Evolutionary conservation across 2,797 vertebrate species (phyloP).

Genomic region (Coregonus ussuriensis): DNA sequence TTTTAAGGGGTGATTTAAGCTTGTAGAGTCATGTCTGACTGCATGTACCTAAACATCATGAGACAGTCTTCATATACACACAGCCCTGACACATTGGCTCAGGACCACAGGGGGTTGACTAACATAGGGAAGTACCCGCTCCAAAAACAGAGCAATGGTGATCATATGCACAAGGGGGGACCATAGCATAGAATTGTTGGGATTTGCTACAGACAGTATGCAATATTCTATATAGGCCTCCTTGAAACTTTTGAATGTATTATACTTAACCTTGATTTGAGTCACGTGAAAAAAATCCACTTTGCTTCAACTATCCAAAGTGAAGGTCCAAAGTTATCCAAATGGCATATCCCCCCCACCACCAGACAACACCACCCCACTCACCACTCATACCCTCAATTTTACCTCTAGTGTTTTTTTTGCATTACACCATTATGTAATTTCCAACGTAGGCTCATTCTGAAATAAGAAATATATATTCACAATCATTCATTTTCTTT

Average conservation of each 20-base stretch:
- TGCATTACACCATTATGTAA: not conserved
- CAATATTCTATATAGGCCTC: not conserved
- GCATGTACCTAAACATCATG: conserved; percentile 57
- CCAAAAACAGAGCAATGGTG: conserved; percentile 6
- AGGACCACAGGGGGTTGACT: conserved; percentile 55
- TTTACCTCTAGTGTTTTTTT: not conserved
- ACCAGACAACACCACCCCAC: not conserved
- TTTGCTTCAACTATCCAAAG: not conserved
- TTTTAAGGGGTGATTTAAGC: conserved; percentile 47
- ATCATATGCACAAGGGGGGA: not conserved
- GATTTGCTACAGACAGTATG: not conserved
- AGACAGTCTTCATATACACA: conserved; percentile 45
- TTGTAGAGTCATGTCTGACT: conserved; percentile 12
- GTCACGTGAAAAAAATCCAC: no score
- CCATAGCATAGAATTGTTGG: not conserved
- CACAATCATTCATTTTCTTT: not conserved
- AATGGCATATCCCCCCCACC: not conserved
- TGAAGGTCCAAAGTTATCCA: not conserved
- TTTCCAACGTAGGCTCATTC: not conserved
- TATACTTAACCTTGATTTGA: not conserved
- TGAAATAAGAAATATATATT: not conserved
- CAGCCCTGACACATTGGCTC: conserved; percentile 47
- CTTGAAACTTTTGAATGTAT: not conserved
- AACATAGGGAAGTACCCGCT: conserved; percentile 57
- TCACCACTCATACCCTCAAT: not conserved